Percentiles rank a stretch among this genome's conserved stretches.
Evolutionary conservation across 1,140 invertebrate genomes (phyloP).

Genomic region (Drosophila ananassae): DNA sequence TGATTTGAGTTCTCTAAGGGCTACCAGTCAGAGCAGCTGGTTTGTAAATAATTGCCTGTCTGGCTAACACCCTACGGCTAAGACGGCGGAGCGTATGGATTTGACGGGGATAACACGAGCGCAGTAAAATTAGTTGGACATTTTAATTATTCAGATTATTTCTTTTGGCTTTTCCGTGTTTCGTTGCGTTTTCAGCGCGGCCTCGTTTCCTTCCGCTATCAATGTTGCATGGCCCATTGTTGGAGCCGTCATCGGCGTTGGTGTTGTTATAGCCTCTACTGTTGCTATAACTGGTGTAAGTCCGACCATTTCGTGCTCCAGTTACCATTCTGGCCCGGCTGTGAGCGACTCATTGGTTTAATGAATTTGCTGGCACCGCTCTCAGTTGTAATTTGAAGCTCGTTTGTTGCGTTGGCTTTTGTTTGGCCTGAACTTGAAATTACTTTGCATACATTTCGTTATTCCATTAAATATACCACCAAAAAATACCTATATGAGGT

Average conservation of each 20-base stretch:
- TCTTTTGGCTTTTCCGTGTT: constrained; percentile 24
- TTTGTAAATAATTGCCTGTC: constrained; percentile 7
- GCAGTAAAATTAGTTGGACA: constrained; percentile 17
- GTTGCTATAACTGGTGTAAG: constrained; percentile 14
- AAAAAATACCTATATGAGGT: constrained; percentile 39
- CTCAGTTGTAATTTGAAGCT: constrained; percentile 81
- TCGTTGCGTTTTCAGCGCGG: constrained; percentile 42
- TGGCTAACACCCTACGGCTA: not conserved
- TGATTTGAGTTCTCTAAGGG: not conserved
- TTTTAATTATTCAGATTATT: constrained; percentile 69
- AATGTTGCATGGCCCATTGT: constrained; percentile 64
- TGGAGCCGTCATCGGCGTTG: constrained; percentile 17
- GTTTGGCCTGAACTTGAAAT: constrained; percentile 74
- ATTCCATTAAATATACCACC: constrained; percentile 19
- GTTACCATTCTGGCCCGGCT: constrained; percentile 54
- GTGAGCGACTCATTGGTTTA: constrained; percentile 50
- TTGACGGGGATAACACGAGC: not conserved
- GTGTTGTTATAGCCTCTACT: constrained; percentile 23
- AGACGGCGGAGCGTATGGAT: not conserved
- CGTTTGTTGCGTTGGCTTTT: constrained; percentile 75
- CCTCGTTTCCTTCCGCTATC: constrained; percentile 59
- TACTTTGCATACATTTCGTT: constrained; percentile 22
- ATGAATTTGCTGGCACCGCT: constrained; percentile 63
- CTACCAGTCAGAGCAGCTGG: not conserved
- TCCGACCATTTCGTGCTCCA: constrained; percentile 63